phyloP scores from a whole-genome alignment of 1,140 invertebrate genomes.

The Meteorus sp. region DNA sequence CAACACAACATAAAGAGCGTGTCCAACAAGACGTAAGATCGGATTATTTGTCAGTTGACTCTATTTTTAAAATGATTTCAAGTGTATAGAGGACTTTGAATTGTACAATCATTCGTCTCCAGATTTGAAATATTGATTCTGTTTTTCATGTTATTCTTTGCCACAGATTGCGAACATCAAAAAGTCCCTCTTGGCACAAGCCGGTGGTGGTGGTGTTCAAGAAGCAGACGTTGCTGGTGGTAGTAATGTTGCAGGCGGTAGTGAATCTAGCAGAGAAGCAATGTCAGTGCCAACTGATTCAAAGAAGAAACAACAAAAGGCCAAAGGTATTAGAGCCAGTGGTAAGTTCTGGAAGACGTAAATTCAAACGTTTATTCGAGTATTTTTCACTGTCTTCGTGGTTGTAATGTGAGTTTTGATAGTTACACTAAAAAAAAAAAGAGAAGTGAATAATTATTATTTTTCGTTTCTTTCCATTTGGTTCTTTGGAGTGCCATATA shows the following conservation, averaged over 20 bases:
- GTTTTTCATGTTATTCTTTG: slow-evolving; percentile 4
- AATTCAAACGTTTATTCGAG: slow-evolving; percentile 28
- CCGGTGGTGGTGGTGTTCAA: slow-evolving; percentile 47
- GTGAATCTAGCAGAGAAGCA: slow-evolving; percentile 50
- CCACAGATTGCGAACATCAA: slow-evolving; percentile 50
- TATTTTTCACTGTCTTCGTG: neutral
- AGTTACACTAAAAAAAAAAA: too few species aligned
- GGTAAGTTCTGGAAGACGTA: slow-evolving; percentile 57
- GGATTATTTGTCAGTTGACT: neutral
- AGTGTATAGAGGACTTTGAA: too few species aligned
- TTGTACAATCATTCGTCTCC: too few species aligned
- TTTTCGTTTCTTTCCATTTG: too few species aligned
- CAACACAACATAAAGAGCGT: slow-evolving; percentile 77
- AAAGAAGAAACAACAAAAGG: slow-evolving; percentile 55
- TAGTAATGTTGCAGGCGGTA: slow-evolving; percentile 47
- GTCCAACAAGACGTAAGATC: slow-evolving; percentile 70
- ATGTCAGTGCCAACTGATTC: slow-evolving; percentile 46
- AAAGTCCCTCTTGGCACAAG: slow-evolving; percentile 46
- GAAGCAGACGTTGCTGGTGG: slow-evolving; percentile 54
- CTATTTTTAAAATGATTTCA: neutral
- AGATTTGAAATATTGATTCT: too few species aligned
- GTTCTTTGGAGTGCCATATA: too few species aligned
- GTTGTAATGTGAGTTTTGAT: too few species aligned
- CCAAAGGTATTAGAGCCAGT: slow-evolving; percentile 52
- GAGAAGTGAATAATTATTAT: too few species aligned